Conservation (phyloP, 2,888 invertebrate species). For the Dorcus parallelipipedus region DNA sequence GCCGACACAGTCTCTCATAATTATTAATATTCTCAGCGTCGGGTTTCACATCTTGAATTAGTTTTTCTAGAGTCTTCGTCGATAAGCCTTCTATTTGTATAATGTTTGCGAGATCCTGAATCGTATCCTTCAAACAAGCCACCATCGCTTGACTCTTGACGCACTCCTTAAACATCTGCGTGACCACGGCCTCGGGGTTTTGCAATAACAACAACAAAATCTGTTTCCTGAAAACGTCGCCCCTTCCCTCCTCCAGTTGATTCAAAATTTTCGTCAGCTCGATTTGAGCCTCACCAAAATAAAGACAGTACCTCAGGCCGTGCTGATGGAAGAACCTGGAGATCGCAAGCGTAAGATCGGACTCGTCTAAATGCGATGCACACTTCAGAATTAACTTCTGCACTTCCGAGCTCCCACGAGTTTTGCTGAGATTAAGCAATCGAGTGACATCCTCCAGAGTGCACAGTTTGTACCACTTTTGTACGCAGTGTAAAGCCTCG, state of each 20-base stretch:
- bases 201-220: conserved; percentile 38
- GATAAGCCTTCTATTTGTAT: conserved; percentile 32
- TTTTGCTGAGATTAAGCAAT: conserved; percentile 29
- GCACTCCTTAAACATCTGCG: conserved; percentile 34
- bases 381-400: conserved; percentile 38
- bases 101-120: conserved; percentile 18
- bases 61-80: conserved; percentile 26
- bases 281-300: conserved; percentile 20
- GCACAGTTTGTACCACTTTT: conserved; percentile 36
- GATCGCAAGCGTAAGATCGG: conserved; percentile 29
- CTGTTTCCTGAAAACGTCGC: conserved; percentile 27
- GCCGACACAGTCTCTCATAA: conserved; percentile 32
- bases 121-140: conserved; percentile 24
- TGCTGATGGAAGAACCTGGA: conserved; percentile 35
- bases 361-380: conserved; percentile 29
- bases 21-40: conserved; percentile 29
- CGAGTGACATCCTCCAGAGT: conserved; percentile 32
- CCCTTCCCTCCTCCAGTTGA: conserved; percentile 26
- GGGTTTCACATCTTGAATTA: conserved; percentile 25
- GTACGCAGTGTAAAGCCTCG: conserved; percentile 34
- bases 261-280: conserved; percentile 34
- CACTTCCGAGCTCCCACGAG: conserved; percentile 23
- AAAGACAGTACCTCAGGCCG: conserved; percentile 28
- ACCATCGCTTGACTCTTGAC: conserved; percentile 33
- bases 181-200: conserved; percentile 34